Evolutionary conservation across 2,113 vertebrate species (phyloP), one percentile per base, ranked within the genome.

Genomic region (Caranx ignobilis): DNA sequence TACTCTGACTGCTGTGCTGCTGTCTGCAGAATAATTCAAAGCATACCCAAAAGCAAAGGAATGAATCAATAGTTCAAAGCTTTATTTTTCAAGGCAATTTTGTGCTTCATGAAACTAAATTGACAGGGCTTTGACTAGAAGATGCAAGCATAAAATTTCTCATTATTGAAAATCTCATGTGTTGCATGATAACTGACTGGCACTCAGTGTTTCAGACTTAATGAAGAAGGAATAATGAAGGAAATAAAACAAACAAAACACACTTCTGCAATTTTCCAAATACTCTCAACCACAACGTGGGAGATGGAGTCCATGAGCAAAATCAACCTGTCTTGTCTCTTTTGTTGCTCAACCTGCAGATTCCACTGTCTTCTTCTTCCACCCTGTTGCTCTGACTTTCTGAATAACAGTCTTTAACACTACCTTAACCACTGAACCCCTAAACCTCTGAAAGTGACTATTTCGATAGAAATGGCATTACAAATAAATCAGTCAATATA

Each of bases 11-110:
- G 75, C 75, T 52, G 37, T n/a, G 43, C 48, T 35, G 80, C 78
- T 47, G 66, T 83, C 76, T 86, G 62, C 72, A 63, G 41, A 84
- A 91, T 84, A 87, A 87, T 85, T 89, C 86, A 88, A 89, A 91
- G 87, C 60, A 61, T 69, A 37, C 34, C 69, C 83, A 88, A 87
- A 88, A 83, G 81, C 81, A 88, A 84, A 76, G 47, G 64, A 84
- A 88, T 77, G 77, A 92, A 89, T 91, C 78, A 72, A 91, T 89
- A 91, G 81, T 88, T 90, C 84, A 92, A 91, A 91, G 82, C 75
- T 78, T 81, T 77, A 50, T 88, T 89, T 90, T 91, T 79, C 74
- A 88, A 83, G 81, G 83, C 72, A 87, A 88, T 91, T 90, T 82
- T 86, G 81, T 80, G 80, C 86, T 87, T 81, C 63, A 77, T 19